phyloP scores from a whole-genome alignment of 2,888 invertebrate genomes.

The Acanthosepion pharaonis region DNA sequence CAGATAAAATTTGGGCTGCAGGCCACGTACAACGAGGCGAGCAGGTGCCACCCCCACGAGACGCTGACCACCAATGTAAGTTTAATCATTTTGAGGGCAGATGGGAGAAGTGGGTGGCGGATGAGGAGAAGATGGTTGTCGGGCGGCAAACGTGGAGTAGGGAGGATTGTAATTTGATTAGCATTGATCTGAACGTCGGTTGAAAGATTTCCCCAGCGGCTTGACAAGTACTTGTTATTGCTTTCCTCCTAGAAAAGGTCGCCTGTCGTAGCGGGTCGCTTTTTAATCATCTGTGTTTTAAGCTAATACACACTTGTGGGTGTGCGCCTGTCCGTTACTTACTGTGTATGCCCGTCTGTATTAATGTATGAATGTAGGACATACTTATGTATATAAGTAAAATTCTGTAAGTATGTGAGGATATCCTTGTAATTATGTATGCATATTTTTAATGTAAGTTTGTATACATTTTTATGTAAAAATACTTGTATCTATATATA shows the following conservation, averaged over 20 bases:
- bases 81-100: not conserved
- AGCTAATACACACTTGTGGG: not conserved
- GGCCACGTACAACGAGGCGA: not conserved
- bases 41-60: not conserved
- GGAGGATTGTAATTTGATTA: not conserved
- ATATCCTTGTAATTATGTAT: no score
- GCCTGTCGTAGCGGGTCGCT: not conserved
- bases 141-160: not conserved
- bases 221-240: constrained; percentile 2
- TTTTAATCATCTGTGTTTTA: not conserved
- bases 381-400: not conserved
- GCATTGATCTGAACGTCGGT: not conserved
- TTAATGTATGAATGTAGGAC: not conserved
- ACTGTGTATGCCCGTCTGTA: not conserved
- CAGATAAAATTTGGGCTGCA: constrained; percentile 2
- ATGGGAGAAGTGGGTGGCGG: no score
- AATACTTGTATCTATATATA: no score
- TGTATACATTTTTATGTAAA: no score
- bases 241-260: not conserved
- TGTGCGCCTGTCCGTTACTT: not conserved
- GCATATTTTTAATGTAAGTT: no score
- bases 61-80: constrained; percentile 2
- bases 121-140: no score
- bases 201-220: not conserved
- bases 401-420: no score